These are phyloP conservation scores for Alauda arvensis DNA, from an alignment of 2,797 vertebrate species.

Conservation along the genomic window DNA sequence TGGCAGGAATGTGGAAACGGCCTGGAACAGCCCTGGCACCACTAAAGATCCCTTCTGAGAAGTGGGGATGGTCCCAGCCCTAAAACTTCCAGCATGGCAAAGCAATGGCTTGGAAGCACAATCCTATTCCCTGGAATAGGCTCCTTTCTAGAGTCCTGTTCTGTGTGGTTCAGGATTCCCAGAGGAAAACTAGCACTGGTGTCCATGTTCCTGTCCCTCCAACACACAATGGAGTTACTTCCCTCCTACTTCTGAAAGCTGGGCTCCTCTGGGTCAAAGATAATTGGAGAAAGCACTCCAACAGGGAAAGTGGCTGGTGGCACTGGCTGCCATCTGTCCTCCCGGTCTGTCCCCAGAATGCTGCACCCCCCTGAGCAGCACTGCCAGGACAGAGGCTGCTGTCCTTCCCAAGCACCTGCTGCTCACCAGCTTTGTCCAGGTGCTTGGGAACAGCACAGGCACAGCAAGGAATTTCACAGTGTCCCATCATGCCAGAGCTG, in stretches of 20 bases:
- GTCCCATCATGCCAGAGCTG: background rate
- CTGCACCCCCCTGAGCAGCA: background rate
- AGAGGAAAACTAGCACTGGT: background rate
- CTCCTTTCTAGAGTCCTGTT: background rate
- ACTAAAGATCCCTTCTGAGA: background rate
- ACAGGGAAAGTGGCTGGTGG: background rate
- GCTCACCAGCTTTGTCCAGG: too few relatives aligned
- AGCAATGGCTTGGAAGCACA: background rate
- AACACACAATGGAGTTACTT: background rate
- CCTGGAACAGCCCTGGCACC: background rate
- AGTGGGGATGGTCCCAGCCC: fast-evolving
- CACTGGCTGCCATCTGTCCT: background rate
- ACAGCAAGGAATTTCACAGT: fast-evolving
- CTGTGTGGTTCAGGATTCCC: background rate
- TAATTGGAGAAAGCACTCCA: background rate
- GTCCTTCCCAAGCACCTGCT: background rate
- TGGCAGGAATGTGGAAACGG: fast-evolving
- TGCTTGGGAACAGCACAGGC: fast-evolving
- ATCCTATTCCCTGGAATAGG: background rate
- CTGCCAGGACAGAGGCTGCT: background rate
- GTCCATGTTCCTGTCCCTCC: background rate
- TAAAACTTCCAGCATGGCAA: fast-evolving
- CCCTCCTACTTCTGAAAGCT: background rate
- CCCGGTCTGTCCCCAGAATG: background rate
- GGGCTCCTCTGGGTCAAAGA: background rate